Evolutionary conservation across 2,888 invertebrate genomes (phyloP), one percentile per base, ranked within the genome.

Genomic region (Agrochola macilenta): DNA sequence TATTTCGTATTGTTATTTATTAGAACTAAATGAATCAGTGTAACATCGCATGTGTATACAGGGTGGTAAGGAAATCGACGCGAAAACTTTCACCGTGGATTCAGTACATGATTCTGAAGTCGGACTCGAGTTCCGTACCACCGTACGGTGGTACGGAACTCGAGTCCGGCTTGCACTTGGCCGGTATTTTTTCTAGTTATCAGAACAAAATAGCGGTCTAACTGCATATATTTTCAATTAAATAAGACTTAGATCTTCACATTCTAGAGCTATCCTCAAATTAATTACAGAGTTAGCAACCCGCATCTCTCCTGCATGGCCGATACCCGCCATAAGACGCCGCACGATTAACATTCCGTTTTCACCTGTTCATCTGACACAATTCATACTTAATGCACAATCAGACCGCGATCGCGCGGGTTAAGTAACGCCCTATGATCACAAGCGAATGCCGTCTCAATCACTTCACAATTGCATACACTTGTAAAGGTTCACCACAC

Each of bases 361-460:
- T 79, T 75, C 87, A 81, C 85, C 81, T 82, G 84, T 86, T 79
- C 87, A 83, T 79, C 82, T 82, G 86, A 86, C 86, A 89, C 88
- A 85, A 88, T 90, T 86, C 89, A 81, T 82, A 87, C 83, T 91
- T 92, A 89, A 91, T 92, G 91, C 91, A 90, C 92, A 89, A 92
- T 92, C 89, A 92, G 87, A 88, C 72, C 66, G 77, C 71, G 69
- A 76, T 69, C 72, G 12, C 88, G 46, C 61, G 74, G 81, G 89
- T 83, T 85, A 83, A 84, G 80, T 88, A 90, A 92, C 90, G 86
- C 86, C 82, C 89, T 88, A 87, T 92, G 91, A 94, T 94, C 92
- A 93, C 84, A 90, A 82, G 87, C 87, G 83, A 83, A 84, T 84
- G 87, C 87, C 88, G 86, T 85, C 89, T 61, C 85, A 88, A 90